These are phyloP conservation scores for Etheostoma perlongum DNA, from an alignment of 2,797 vertebrate genomes.

Conservation along the genomic window DNA sequence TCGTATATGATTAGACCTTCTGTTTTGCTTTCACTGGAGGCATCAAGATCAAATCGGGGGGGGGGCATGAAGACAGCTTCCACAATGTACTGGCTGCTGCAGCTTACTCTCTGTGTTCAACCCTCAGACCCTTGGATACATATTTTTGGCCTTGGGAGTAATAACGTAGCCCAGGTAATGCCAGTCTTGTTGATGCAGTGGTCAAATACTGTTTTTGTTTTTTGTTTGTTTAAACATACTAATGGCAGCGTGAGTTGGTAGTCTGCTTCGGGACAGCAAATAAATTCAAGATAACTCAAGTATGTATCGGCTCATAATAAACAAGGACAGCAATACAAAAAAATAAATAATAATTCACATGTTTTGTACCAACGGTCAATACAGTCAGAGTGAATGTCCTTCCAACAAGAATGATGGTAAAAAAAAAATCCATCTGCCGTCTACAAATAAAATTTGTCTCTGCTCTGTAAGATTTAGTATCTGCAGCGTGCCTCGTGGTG, in stretches of 20 bases:
- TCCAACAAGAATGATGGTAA: slow-evolving; percentile 92
- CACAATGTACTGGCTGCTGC: slow-evolving; percentile 70
- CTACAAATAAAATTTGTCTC: slow-evolving; percentile 97
- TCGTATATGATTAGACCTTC: slow-evolving; percentile 78
- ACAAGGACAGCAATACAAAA: slow-evolving; percentile 32
- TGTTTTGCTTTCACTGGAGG: slow-evolving; percentile 78
- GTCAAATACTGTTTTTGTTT: slow-evolving; percentile 46
- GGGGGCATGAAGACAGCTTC: slow-evolving; percentile 72
- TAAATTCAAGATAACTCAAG: slow-evolving; percentile 51
- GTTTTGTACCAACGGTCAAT: slow-evolving; percentile 60
- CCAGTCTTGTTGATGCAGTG: slow-evolving; percentile 38
- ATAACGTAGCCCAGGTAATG: slow-evolving; percentile 64
- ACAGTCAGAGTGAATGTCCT: slow-evolving; percentile 64
- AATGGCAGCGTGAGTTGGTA: slow-evolving; percentile 24
- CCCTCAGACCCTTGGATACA: slow-evolving; percentile 88
- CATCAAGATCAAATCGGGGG: slow-evolving; percentile 74
- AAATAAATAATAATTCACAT: slow-evolving; percentile 54
- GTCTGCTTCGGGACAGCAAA: slow-evolving; percentile 23
- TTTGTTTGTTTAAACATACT: slow-evolving; percentile 54
- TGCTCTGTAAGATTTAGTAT: slow-evolving; percentile 96
- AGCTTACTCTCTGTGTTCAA: slow-evolving; percentile 77
- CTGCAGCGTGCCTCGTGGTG: slow-evolving; percentile 90
- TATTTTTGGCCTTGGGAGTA: slow-evolving; percentile 87
- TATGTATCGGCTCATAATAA: slow-evolving; percentile 44
- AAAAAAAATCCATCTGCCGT: slow-evolving; percentile 93